Evolutionary conservation across 2,113 vertebrate genomes (phyloP), one percentile per base, ranked within the genome.

Genomic region (Nesoenas mayeri): DNA sequence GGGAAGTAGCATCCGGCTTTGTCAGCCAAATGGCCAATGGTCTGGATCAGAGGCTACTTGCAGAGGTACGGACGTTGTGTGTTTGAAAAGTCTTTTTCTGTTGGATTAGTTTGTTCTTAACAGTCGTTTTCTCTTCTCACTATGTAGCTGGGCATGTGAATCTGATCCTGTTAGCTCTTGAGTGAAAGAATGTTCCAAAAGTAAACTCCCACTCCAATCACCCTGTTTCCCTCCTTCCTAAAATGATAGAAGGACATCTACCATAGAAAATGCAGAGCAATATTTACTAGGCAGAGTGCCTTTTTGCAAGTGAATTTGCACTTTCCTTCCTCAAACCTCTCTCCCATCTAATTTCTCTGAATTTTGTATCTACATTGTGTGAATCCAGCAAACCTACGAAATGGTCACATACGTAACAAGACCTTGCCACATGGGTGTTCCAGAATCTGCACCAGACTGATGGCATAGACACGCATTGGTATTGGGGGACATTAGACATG

Each of bases 11-110:
- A 99, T 99, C 95, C 96, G 99, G 32, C 97, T 99, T 95, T 99
- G 99, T 96, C 99, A 99, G 91, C 97, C 99, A 53, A 98, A 96
- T 44, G 98, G 99, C 64, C 97, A 98, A 50, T 99, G 99, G 99
- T 99, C 99, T 11, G 98, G 99, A 73, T 98, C 98, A 42, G 98
- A 99, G 32, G 95, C 98, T 69, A 98, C 93, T 90, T 99, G 99
- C 97, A 98, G 95, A 98, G 99, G 99, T 99, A 98, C 97, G 98
- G 69, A 38, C 22, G 21, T 71, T 44, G 3, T 72, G 73, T 34
- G 0, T 42, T 92, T 90, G 54, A 62, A 67, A 62, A 34, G 48
- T 75, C 11, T 32, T 85, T 70, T 88, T 66, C 56, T 56, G 3
- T 50, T 85, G 47, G 14, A 26, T 75, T 89, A 40, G 9, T 54